Evolutionary conservation across 2,113 vertebrate species (phyloP).

Genomic region (Formicarius rufipectus): DNA sequence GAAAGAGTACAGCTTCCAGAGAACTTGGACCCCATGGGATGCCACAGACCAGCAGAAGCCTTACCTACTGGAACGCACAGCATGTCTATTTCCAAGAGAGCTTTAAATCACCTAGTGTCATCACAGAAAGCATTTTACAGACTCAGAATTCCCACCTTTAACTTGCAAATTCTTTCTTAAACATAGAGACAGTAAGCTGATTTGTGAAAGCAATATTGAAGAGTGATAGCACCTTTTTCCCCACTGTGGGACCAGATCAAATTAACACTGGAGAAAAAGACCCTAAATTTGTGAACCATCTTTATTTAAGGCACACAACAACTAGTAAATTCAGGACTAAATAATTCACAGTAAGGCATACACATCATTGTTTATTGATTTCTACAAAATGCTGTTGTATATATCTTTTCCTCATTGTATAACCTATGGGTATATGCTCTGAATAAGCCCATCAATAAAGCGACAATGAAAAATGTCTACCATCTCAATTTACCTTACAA

Average conservation of each 20-base stretch:
- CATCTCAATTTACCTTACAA: background rate
- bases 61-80: background rate
- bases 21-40: background rate
- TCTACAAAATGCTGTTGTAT: background rate
- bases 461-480: background rate
- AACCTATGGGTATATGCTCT: background rate
- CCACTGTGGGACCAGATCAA: background rate
- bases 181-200: background rate
- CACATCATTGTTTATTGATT: background rate
- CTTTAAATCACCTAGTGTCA: background rate
- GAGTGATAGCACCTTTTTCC: background rate
- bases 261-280: background rate
- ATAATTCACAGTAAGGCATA: slow-evolving; percentile 14
- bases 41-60: background rate
- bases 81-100: background rate
- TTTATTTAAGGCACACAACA: background rate
- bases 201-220: background rate
- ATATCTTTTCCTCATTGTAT: background rate
- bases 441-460: background rate
- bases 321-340: slow-evolving; percentile 27
- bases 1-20: background rate
- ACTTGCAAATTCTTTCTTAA: background rate
- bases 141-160: background rate
- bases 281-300: background rate
- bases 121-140: background rate